Conservation (phyloP, 2,888 invertebrate genomes). For the Pimpla rufipes region DNA sequence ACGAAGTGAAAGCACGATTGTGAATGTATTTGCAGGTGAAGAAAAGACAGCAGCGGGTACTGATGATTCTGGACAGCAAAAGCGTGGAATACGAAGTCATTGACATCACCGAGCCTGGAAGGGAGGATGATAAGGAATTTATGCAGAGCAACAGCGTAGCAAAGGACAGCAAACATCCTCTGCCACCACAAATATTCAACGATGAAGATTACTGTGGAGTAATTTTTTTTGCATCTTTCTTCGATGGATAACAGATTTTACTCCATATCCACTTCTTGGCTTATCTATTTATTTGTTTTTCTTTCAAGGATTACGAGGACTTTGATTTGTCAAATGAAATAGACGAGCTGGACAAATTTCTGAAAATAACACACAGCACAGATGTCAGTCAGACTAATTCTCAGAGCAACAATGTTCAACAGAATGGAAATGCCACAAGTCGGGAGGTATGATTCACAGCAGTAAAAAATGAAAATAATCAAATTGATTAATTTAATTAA, state of each 20-base stretch:
- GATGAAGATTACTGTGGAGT: constrained; percentile 97
- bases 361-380: constrained; percentile 90
- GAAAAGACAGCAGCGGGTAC: constrained; percentile 97
- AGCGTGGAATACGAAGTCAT: constrained; percentile 95
- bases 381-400: constrained; percentile 81
- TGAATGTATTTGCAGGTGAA: constrained; percentile 90
- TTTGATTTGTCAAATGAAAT: constrained; percentile 97
- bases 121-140: constrained; percentile 94
- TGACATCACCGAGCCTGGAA: constrained; percentile 97
- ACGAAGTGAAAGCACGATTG: not conserved
- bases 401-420: constrained; percentile 79
- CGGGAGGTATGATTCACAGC: constrained; percentile 80
- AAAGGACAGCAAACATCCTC: constrained; percentile 91
- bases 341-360: constrained; percentile 95
- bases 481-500: too few species aligned
- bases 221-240: constrained; percentile 81
- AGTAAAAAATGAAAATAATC: not conserved
- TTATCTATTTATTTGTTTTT: not conserved
- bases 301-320: constrained; percentile 94
- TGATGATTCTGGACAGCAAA: constrained; percentile 97
- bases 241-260: constrained; percentile 12
- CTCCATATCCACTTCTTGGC: constrained; percentile 38
- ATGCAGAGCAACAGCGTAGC: constrained; percentile 96
- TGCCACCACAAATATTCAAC: constrained; percentile 98
- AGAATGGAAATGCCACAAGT: constrained; percentile 84